Percentiles rank a stretch among this genome's conserved stretches.
Evolutionary conservation across 1,140 invertebrate species (phyloP).

Genomic region (Triops longicaudatus): DNA sequence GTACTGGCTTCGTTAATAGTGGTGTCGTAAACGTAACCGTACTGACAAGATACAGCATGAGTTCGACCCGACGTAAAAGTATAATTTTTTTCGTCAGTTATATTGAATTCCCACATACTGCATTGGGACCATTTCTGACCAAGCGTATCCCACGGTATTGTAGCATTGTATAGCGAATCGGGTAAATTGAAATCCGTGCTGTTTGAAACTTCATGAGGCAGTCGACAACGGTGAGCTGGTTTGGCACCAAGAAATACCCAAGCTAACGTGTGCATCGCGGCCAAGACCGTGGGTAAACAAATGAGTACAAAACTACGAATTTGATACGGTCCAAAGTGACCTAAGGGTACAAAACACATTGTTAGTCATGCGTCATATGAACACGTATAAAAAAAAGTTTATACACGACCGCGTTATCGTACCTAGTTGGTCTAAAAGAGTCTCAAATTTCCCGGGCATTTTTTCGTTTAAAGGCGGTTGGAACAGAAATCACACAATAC

Average conservation of each 20-base stretch:
- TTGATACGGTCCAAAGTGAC: slow-evolving; percentile 2
- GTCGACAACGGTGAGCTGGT: background rate
- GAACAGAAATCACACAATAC: background rate
- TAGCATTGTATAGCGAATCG: background rate
- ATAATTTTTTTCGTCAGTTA: background rate
- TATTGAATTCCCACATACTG: background rate
- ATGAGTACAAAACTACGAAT: background rate
- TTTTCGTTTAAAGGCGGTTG: background rate
- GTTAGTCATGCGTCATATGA: too few species aligned
- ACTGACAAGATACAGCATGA: background rate
- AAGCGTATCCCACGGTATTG: background rate
- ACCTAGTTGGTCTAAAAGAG: background rate
- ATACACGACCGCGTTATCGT: background rate
- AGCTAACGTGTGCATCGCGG: background rate
- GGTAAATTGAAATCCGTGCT: background rate
- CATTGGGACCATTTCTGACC: background rate
- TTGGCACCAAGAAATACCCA: slow-evolving; percentile 2
- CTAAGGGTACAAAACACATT: background rate
- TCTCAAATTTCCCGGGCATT: background rate
- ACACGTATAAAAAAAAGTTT: too few species aligned
- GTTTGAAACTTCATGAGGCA: background rate
- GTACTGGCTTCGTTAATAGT: background rate
- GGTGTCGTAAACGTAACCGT: background rate
- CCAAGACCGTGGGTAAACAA: background rate
- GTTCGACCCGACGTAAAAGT: background rate